A percentile compares a stretch with the other conserved stretches of the same genome.
Conservation (phyloP, 2,113 vertebrate species). For the Tapirus terrestris region DNA sequence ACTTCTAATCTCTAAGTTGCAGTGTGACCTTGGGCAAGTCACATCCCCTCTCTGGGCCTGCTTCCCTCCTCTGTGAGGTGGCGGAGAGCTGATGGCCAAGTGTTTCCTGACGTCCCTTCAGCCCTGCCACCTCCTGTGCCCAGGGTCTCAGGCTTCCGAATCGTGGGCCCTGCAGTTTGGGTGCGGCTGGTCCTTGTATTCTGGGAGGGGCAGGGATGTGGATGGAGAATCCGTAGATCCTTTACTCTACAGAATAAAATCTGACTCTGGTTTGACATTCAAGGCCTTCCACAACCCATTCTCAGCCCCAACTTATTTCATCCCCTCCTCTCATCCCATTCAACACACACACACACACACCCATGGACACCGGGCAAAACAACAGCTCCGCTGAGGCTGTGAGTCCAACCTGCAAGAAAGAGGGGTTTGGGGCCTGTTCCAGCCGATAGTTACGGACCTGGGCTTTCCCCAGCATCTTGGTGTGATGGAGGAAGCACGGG, state of each 20-base stretch:
- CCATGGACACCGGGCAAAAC: neutral
- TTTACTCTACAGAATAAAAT: neutral
- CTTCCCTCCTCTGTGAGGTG: neutral
- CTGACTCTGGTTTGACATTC: neutral
- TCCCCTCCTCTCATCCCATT: neutral
- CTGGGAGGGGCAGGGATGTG: neutral
- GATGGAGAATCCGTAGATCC: neutral
- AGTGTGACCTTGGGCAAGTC: neutral
- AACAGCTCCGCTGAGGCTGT: neutral
- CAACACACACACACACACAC: neutral
- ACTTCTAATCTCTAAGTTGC: neutral
- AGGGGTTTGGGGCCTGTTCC: neutral
- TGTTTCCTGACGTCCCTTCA: neutral
- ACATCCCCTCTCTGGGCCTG: neutral
- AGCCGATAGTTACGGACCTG: neutral
- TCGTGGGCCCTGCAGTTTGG: accelerated
- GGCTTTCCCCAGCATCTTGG: neutral
- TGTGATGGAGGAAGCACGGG: neutral
- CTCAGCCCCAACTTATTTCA: neutral
- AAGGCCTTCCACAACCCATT: neutral
- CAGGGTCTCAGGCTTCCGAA: neutral
- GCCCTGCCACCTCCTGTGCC: neutral
- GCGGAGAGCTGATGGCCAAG: neutral
- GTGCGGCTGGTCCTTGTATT: neutral
- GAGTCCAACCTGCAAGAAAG: neutral